These are phyloP conservation scores for Rotaria magnacalcarata DNA, from an alignment of 2,888 invertebrate genomes.

Conservation along the genomic window DNA sequence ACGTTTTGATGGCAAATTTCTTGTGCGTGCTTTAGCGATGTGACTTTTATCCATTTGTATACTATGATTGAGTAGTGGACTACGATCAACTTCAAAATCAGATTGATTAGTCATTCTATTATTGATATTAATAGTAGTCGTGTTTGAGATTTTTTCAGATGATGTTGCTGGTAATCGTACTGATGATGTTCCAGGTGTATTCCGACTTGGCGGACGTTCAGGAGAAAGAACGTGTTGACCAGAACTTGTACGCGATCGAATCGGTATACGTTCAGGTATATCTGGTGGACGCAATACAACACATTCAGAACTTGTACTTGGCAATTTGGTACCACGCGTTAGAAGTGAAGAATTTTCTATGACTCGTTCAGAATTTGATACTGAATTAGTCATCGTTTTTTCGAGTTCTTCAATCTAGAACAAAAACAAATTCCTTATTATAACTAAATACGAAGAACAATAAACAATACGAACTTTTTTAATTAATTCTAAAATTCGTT, in stretches of 20 bases:
- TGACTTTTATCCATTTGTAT: conserved; percentile 28
- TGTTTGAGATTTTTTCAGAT: neutral
- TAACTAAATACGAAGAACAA: neutral
- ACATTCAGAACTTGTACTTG: neutral
- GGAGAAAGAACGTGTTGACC: neutral
- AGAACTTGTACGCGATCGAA: conserved; percentile 1
- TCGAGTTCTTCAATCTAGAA: neutral
- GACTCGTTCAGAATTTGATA: neutral
- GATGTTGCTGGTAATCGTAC: neutral
- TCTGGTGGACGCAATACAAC: neutral
- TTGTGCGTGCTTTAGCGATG: neutral
- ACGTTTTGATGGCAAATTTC: conserved; percentile 32
- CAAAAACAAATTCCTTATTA: neutral
- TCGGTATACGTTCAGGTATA: neutral
- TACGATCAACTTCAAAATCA: conserved; percentile 33
- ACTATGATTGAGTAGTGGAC: conserved; percentile 25
- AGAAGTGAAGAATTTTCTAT: neutral
- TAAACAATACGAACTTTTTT: neutral
- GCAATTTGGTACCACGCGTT: neutral
- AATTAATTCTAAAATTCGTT: neutral
- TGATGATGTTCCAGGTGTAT: neutral
- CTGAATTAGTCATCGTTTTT: neutral
- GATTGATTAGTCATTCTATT: neutral
- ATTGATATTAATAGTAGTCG: neutral
- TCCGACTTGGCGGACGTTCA: neutral